A percentile compares a stretch with the other conserved stretches of the same genome.
phyloP scores from a whole-genome alignment of 2,888 invertebrate genomes.

The Gastracanthus pulcherrimus region DNA sequence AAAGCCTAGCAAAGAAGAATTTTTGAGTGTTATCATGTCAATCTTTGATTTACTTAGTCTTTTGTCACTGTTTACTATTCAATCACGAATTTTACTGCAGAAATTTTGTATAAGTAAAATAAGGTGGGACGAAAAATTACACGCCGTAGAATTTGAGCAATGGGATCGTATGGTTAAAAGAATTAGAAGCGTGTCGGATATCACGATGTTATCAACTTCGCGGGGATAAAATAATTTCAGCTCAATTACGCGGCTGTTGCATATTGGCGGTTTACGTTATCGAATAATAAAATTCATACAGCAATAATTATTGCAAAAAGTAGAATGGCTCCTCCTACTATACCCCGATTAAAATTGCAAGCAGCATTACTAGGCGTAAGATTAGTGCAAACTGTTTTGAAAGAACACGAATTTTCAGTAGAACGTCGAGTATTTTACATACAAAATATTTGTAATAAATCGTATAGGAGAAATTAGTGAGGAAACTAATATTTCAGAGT shows the following conservation, averaged over 20 bases:
- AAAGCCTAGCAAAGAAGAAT: slow-evolving; percentile 1
- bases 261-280: too few species aligned
- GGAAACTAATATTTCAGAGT: too few species aligned
- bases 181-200: slow-evolving; percentile 13
- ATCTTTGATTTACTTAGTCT: slow-evolving; percentile 21
- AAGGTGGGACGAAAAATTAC: slow-evolving; percentile 8
- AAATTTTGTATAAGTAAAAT: not conserved
- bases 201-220: slow-evolving; percentile 4
- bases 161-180: slow-evolving; percentile 8
- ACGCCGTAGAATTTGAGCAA: not conserved
- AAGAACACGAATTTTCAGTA: too few species aligned
- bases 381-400: too few species aligned
- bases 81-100: slow-evolving; percentile 11
- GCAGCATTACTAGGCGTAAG: too few species aligned
- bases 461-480: too few species aligned
- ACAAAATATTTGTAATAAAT: too few species aligned
- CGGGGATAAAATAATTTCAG: not conserved
- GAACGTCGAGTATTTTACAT: not conserved
- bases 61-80: not conserved
- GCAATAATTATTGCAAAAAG: too few species aligned
- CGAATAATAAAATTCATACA: too few species aligned
- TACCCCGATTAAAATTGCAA: too few species aligned
- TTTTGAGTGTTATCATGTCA: not conserved
- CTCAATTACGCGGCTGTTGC: too few species aligned
- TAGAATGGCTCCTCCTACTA: too few species aligned